These are phyloP conservation scores for Callimorpha dominula DNA, from an alignment of 2,888 invertebrate genomes.

Conservation along the genomic window DNA sequence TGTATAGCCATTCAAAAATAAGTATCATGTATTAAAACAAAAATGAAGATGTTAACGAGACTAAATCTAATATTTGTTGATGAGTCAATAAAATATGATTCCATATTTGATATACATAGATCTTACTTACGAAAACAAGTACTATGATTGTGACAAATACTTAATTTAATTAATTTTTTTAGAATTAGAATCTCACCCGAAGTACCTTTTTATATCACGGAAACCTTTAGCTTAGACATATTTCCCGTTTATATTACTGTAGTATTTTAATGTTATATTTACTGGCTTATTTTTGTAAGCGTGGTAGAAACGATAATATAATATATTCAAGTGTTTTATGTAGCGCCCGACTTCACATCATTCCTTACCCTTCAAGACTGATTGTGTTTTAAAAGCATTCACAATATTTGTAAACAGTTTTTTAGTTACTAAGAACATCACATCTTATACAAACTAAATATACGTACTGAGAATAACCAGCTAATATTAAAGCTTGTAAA, in stretches of 20 bases:
- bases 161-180: constrained; percentile 10
- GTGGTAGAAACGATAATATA: too few species aligned
- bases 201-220: constrained; percentile 8
- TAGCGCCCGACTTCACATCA: background rate
- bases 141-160: constrained; percentile 15
- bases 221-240: background rate
- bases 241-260: background rate
- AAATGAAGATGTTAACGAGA: background rate
- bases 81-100: background rate
- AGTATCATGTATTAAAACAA: background rate
- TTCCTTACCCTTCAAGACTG: background rate
- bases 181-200: constrained; percentile 13
- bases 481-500: background rate
- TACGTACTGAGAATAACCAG: background rate
- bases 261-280: background rate
- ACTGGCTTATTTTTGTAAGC: background rate
- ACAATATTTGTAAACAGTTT: too few species aligned
- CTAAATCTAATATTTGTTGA: background rate
- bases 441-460: background rate
- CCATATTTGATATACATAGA: background rate
- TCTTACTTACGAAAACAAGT: background rate
- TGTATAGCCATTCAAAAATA: background rate
- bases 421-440: background rate
- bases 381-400: background rate
- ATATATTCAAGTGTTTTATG: background rate